Evolutionary conservation across 92 coral and sea anemone genomes (phyloP).

Genomic region (Epizoanthus scotinus): DNA sequence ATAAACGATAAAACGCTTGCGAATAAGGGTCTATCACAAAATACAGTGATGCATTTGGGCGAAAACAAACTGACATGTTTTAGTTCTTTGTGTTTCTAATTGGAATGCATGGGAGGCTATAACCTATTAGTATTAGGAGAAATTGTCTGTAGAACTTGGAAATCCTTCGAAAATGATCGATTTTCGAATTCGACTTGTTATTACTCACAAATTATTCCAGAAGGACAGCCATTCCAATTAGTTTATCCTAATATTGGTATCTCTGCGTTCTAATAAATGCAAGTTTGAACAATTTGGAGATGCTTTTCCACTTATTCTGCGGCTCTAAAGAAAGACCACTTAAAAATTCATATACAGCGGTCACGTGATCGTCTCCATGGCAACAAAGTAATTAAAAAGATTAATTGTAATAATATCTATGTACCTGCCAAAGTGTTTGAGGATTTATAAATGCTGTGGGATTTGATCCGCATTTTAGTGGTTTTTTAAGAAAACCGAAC

Average conservation of each 20-base stretch:
- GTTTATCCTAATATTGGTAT: no score
- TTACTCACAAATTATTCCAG: slow-evolving; percentile 14
- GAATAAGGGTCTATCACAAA: slow-evolving; percentile 15
- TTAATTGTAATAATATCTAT: background rate
- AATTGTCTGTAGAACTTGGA: slow-evolving; percentile 7
- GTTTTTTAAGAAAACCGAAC: no score
- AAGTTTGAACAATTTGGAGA: no score
- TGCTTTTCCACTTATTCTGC: slow-evolving; percentile 13
- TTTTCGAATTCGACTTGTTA: slow-evolving; percentile 25
- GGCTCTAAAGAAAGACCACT: background rate
- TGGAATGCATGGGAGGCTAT: slow-evolving; percentile 7
- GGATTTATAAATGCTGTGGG: slow-evolving; percentile 18
- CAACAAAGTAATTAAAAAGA: slow-evolving; percentile 5
- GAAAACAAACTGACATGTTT: slow-evolving; percentile 7
- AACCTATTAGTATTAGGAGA: slow-evolving; percentile 22
- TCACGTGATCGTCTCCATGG: slow-evolving; percentile 25
- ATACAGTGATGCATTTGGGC: slow-evolving; percentile 9
- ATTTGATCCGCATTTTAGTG: no score
- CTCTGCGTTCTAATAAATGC: no score
- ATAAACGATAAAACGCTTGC: slow-evolving; percentile 27
- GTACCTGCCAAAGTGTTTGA: slow-evolving; percentile 6
- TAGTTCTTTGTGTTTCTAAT: slow-evolving; percentile 29
- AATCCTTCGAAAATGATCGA: background rate
- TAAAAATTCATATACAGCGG: slow-evolving; percentile 18
- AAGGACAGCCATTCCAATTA: slow-evolving; percentile 21